A percentile compares a stretch with the other conserved stretches of the same genome.
These are phyloP conservation scores for Himalopsyche kuldschensis DNA, from an alignment of 2,888 invertebrate genomes.

Conservation along the genomic window DNA sequence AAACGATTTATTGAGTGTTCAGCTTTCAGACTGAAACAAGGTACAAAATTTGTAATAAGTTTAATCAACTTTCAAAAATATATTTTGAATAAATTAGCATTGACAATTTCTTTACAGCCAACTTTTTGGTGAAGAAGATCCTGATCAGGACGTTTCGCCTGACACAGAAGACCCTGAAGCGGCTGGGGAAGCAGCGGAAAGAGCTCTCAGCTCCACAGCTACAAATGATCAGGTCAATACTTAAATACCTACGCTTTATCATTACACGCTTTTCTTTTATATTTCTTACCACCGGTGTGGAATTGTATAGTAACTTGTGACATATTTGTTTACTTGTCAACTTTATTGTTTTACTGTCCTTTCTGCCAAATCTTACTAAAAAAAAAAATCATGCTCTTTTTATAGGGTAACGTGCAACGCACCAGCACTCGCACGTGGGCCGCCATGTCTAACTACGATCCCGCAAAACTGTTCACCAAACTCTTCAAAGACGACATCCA, in stretches of 20 bases:
- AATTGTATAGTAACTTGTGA: not conserved
- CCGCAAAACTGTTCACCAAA: constrained; percentile 86
- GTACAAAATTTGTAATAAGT: no score
- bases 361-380: constrained; percentile 10
- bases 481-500: constrained; percentile 93
- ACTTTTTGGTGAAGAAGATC: constrained; percentile 94
- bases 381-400: not conserved
- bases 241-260: constrained; percentile 38
- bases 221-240: constrained; percentile 45
- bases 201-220: constrained; percentile 56
- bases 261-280: not conserved
- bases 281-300: not conserved
- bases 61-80: not conserved
- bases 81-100: constrained; percentile 5
- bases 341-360: not conserved
- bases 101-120: constrained; percentile 63
- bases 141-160: constrained; percentile 95
- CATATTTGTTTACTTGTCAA: not conserved
- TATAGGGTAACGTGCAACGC: constrained; percentile 59
- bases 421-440: constrained; percentile 90
- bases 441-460: constrained; percentile 76
- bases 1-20: no score
- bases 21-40: no score
- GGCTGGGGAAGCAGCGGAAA: constrained; percentile 67
- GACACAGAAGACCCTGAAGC: constrained; percentile 96